These are phyloP conservation scores for Calonectris borealis DNA, from an alignment of 2,113 vertebrate genomes.

Conservation along the genomic window DNA sequence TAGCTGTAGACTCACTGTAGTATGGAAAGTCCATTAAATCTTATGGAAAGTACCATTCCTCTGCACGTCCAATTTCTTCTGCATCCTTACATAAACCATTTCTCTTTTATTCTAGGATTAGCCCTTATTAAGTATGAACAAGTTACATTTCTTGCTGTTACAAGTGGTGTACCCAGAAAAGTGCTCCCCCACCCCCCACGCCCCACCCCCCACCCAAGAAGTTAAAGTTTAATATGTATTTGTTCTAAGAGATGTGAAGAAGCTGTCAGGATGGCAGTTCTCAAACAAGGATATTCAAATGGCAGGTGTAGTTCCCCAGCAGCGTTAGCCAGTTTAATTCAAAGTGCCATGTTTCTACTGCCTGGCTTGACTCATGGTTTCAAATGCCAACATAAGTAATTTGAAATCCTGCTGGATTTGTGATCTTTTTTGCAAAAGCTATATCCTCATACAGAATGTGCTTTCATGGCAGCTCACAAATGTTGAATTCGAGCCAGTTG, in stretches of 20 bases:
- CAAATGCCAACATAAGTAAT: neutral
- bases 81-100: neutral
- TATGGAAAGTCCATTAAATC: neutral
- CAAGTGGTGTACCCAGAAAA: neutral
- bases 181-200: fast-evolving
- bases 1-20: neutral
- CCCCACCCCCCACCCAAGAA: fast-evolving
- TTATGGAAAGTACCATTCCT: neutral
- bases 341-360: neutral
- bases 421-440: neutral
- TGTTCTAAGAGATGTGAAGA: neutral
- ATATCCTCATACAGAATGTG: neutral
- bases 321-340: neutral
- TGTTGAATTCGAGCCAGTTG: fast-evolving
- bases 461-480: neutral
- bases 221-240: neutral
- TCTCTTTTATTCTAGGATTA: neutral
- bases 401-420: neutral
- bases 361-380: neutral
- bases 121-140: neutral
- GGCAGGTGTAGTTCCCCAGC: neutral
- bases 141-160: neutral
- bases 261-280: neutral
- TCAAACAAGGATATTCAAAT: neutral
- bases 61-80: fast-evolving